Percentiles rank a stretch among this genome's conserved stretches.
phyloP scores from a whole-genome alignment of 2,113 vertebrate genomes.

The Aphyosemion australe region DNA sequence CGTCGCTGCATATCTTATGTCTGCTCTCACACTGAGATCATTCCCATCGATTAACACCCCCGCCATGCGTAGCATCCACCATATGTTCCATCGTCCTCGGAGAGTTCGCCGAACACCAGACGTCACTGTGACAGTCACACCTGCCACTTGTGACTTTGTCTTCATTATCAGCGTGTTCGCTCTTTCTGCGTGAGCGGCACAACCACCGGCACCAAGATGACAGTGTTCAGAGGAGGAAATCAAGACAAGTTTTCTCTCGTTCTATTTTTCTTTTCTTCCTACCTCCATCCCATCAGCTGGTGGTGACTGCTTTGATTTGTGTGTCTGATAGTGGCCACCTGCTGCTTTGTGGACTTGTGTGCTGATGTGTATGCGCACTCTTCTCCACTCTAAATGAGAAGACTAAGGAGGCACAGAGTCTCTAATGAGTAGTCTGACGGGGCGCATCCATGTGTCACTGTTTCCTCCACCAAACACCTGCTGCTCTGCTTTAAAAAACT shows the following conservation, averaged over 20 bases:
- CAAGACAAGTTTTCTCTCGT: not conserved
- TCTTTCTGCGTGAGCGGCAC: not conserved
- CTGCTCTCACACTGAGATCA: constrained; percentile 22
- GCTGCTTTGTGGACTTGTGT: constrained; percentile 31
- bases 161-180: constrained; percentile 13
- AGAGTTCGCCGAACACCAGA: not conserved
- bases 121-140: constrained; percentile 7
- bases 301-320: constrained; percentile 53
- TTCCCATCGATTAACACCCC: constrained; percentile 46
- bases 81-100: constrained; percentile 34
- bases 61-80: constrained; percentile 23
- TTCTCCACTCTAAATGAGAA: constrained; percentile 49
- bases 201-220: not conserved
- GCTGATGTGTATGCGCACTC: constrained; percentile 6
- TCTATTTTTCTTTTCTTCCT: not conserved
- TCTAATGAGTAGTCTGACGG: constrained; percentile 63
- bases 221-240: not conserved
- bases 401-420: constrained; percentile 54
- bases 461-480: constrained; percentile 63
- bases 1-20: not conserved
- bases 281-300: constrained; percentile 18
- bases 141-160: constrained; percentile 18
- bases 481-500: constrained; percentile 41
- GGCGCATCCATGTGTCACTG: constrained; percentile 54
- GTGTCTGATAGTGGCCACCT: constrained; percentile 49